A percentile compares a stretch with the other conserved stretches of the same genome.
Conservation (phyloP, 2,888 invertebrate genomes). For the Ochropleura leucogaster region DNA sequence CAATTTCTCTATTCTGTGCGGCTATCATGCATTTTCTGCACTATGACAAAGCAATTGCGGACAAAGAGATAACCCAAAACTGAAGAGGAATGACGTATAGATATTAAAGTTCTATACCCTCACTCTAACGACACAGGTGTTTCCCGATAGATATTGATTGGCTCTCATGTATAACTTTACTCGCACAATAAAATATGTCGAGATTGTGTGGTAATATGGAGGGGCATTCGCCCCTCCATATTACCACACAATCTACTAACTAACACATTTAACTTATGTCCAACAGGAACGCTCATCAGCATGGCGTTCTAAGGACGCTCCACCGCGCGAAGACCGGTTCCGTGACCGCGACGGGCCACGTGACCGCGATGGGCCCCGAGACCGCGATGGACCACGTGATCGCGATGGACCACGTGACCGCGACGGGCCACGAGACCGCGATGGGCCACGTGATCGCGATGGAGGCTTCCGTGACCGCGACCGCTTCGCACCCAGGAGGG, state of each 20-base stretch:
- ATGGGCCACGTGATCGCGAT: slow-evolving; percentile 61
- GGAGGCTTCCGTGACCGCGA: slow-evolving; percentile 73
- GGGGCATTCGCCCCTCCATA: too few relatives aligned
- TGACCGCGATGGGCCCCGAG: background rate
- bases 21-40: too few relatives aligned
- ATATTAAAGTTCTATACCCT: too few relatives aligned
- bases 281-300: slow-evolving; percentile 84
- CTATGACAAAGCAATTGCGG: too few relatives aligned
- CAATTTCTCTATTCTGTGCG: too few relatives aligned
- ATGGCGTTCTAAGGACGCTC: slow-evolving; percentile 84
- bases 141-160: too few relatives aligned
- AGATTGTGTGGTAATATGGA: too few relatives aligned
- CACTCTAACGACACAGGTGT: too few relatives aligned
- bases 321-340: slow-evolving; percentile 76
- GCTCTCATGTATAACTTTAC: too few relatives aligned
- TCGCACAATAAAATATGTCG: too few relatives aligned
- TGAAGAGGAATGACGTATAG: too few relatives aligned
- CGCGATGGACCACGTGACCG: slow-evolving; percentile 66
- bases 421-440: background rate
- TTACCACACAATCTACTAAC: background rate
- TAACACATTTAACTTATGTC: background rate
- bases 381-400: slow-evolving; percentile 51
- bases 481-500: slow-evolving; percentile 79
- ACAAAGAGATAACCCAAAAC: too few relatives aligned
- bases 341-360: slow-evolving; percentile 74